Evolutionary conservation across 2,797 vertebrate species (phyloP).

Genomic region (Darevskia nairensis): DNA sequence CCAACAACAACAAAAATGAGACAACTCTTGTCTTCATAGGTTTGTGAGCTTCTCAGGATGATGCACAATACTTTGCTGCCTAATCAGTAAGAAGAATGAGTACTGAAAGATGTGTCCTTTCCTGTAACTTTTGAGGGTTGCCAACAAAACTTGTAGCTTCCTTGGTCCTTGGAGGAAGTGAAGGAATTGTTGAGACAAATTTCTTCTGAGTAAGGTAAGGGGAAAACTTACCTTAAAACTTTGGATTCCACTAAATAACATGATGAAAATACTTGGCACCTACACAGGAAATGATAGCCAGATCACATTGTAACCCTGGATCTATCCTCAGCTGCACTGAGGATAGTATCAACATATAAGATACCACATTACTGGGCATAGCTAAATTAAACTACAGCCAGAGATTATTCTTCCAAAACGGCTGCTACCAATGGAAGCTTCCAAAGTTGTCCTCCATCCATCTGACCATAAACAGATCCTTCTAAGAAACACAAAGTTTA

Average conservation of each 20-base stretch:
- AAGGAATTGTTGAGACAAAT: too few relatives aligned
- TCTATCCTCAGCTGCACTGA: not conserved
- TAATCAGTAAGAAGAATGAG: not conserved
- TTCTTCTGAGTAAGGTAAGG: too few relatives aligned
- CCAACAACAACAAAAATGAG: too few relatives aligned
- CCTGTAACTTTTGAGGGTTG: too few relatives aligned
- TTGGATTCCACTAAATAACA: not conserved
- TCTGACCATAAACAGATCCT: not conserved
- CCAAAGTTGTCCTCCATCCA: not conserved
- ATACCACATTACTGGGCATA: not conserved
- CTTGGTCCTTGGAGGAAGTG: too few relatives aligned
- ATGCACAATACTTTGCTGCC: too few relatives aligned
- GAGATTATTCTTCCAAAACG: not conserved
- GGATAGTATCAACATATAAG: not conserved
- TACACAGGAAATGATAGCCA: not conserved
- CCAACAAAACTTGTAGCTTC: too few relatives aligned
- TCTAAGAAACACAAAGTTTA: not conserved
- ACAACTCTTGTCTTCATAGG: too few relatives aligned
- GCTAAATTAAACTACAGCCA: not conserved
- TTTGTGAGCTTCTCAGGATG: too few relatives aligned
- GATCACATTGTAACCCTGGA: not conserved
- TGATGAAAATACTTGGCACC: not conserved
- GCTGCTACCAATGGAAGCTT: not conserved
- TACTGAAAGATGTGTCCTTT: too few relatives aligned
- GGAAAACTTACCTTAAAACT: not conserved